These are phyloP conservation scores for Diplosoma virens DNA, from an alignment of 23 tunicate species.

Conservation along the genomic window DNA sequence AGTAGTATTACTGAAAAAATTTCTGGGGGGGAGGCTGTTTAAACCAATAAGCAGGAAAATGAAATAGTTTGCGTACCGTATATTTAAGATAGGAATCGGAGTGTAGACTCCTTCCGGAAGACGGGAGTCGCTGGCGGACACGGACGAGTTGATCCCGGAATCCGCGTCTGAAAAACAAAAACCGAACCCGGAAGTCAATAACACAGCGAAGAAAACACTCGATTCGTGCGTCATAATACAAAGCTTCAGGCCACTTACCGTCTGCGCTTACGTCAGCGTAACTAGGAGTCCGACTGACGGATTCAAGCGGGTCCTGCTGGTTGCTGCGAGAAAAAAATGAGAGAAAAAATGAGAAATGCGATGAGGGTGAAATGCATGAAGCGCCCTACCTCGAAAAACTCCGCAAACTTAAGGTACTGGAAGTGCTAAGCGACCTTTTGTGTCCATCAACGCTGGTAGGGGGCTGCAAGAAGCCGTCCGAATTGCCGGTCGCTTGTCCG, in stretches of 20 bases:
- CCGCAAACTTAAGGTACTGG: constrained; percentile 58
- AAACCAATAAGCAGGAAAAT: too few relatives aligned
- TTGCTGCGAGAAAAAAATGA: constrained; percentile 13
- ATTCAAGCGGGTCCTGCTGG: constrained; percentile 52
- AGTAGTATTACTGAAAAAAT: too few relatives aligned
- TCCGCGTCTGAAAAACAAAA: background rate
- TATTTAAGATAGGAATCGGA: constrained; percentile 40
- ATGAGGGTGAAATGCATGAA: background rate
- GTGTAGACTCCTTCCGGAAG: constrained; percentile 35
- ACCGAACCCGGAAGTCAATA: too few relatives aligned
- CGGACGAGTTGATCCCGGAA: constrained; percentile 1
- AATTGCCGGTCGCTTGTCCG: background rate
- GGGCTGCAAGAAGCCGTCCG: constrained; percentile 22
- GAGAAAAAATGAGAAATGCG: background rate
- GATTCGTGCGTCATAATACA: too few relatives aligned
- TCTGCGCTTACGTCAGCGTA: constrained; percentile 39
- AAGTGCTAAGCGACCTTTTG: constrained; percentile 45
- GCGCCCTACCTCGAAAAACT: constrained; percentile 61
- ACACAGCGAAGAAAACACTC: too few relatives aligned
- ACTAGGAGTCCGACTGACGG: constrained; percentile 65
- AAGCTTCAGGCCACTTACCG: constrained; percentile 12
- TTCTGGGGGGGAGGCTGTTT: too few relatives aligned
- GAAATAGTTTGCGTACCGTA: constrained; percentile 49
- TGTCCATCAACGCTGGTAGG: constrained; percentile 28
- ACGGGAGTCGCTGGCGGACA: background rate